These are phyloP conservation scores for Eueides isabella DNA, from an alignment of 1,140 invertebrate genomes.

Conservation along the genomic window DNA sequence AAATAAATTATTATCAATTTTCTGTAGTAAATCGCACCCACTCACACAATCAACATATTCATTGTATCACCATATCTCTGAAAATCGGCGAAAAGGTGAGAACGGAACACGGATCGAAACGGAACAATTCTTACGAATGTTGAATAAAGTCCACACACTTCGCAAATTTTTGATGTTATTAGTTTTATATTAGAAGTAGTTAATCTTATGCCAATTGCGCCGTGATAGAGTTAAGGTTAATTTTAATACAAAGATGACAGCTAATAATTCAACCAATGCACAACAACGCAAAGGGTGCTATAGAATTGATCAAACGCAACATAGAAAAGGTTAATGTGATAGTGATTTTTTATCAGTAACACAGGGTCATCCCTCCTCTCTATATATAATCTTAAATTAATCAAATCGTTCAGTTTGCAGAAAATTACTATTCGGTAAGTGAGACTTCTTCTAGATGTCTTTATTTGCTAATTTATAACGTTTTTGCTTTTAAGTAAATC, in stretches of 20 bases:
- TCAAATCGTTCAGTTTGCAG: background rate
- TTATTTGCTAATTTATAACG: no score
- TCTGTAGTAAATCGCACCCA: no score
- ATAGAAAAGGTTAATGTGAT: background rate
- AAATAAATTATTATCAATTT: no score
- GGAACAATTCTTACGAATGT: no score
- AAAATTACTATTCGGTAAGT: background rate
- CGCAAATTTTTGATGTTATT: no score
- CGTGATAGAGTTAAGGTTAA: background rate
- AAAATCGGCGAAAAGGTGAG: no score
- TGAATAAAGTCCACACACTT: no score
- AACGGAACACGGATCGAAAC: no score
- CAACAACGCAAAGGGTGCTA: background rate
- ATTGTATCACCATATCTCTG: no score
- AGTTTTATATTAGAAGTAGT: background rate
- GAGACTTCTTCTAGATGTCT: background rate
- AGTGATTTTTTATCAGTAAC: background rate
- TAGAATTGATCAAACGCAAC: background rate
- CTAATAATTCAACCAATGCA: background rate
- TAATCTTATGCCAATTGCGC: background rate
- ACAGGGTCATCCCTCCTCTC: conserved; percentile 1
- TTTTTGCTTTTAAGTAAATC: no score
- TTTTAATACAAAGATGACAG: background rate
- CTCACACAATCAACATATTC: no score
- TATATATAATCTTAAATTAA: conserved; percentile 5